Conservation (phyloP, 2,888 invertebrate species). For the Barypeithes pellucidus region DNA sequence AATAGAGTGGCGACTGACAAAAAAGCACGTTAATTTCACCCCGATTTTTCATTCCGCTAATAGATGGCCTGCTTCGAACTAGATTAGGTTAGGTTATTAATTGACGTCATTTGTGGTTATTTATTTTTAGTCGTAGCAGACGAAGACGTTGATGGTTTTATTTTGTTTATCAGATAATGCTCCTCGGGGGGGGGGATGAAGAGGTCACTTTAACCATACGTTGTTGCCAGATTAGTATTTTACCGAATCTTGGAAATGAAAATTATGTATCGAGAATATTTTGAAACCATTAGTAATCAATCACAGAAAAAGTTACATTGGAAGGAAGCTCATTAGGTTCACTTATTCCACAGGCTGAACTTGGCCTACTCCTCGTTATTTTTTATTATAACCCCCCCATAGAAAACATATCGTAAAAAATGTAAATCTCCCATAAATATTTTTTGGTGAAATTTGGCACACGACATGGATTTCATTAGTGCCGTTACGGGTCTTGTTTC, state of each 20-base stretch:
- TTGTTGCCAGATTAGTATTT: no score
- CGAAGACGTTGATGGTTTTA: constrained; percentile 42
- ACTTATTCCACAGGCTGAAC: constrained; percentile 9
- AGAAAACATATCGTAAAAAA: constrained; percentile 37
- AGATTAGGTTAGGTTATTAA: constrained; percentile 53
- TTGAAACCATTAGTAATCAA: no score
- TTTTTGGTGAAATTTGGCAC: constrained; percentile 45
- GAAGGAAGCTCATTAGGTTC: background rate
- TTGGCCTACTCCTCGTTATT: constrained; percentile 46
- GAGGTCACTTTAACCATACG: background rate
- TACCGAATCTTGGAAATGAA: no score
- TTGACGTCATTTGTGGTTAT: constrained; percentile 50
- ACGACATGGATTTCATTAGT: constrained; percentile 51
- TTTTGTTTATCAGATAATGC: constrained; percentile 6
- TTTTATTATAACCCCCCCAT: constrained; percentile 32
- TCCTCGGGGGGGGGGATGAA: background rate
- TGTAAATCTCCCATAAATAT: constrained; percentile 36
- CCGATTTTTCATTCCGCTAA: constrained; percentile 51
- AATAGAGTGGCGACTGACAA: constrained; percentile 38
- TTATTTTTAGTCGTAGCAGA: constrained; percentile 26
- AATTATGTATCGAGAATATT: no score
- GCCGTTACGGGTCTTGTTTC: constrained; percentile 38
- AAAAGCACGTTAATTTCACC: constrained; percentile 47
- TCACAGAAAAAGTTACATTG: no score
- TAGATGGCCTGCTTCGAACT: constrained; percentile 47